phyloP scores from a whole-genome alignment of 2,797 vertebrate genomes.

The Schizothorax lantsangensis region DNA sequence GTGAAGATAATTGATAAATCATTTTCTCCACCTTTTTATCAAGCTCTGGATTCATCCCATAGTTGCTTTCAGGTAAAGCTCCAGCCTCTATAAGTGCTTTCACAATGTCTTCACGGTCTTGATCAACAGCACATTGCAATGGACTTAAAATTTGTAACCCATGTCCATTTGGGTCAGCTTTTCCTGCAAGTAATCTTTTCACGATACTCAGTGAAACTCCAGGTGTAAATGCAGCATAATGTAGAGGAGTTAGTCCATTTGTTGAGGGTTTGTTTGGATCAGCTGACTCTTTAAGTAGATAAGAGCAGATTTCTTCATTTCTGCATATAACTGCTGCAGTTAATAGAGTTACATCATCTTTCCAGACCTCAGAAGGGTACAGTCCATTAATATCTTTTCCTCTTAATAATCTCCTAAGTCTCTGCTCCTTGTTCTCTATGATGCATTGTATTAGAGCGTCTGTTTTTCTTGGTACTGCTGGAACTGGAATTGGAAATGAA shows the following conservation, averaged over 20 bases:
- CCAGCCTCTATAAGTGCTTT: slow-evolving; percentile 56
- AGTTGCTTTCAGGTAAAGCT: not conserved
- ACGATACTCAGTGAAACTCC: slow-evolving; percentile 51
- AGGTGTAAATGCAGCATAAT: slow-evolving; percentile 47
- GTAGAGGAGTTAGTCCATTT: not conserved
- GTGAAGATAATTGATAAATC: slow-evolving; percentile 29
- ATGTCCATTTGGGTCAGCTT: slow-evolving; percentile 54
- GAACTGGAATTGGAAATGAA: not conserved
- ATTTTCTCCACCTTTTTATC: slow-evolving; percentile 55
- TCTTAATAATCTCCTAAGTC: slow-evolving; percentile 19
- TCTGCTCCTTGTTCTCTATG: not conserved
- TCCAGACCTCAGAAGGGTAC: slow-evolving; percentile 47
- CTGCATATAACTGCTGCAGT: slow-evolving; percentile 63
- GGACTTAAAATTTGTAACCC: not conserved
- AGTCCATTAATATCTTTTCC: slow-evolving; percentile 24
- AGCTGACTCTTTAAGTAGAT: slow-evolving; percentile 41
- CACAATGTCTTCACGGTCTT: slow-evolving; percentile 55
- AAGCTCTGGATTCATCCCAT: rapidly evolving
- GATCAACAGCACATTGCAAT: slow-evolving; percentile 48
- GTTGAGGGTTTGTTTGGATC: slow-evolving; percentile 42
- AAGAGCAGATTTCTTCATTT: slow-evolving; percentile 47
- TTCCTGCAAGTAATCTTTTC: slow-evolving; percentile 57
- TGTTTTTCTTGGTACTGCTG: slow-evolving; percentile 36
- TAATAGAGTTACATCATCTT: slow-evolving; percentile 59
- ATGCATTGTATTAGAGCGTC: slow-evolving; percentile 61